A percentile compares a stretch with the other conserved stretches of the same genome.
Evolutionary conservation across 2,888 invertebrate genomes (phyloP).

Genomic region (Omphaloscelis lunosa): DNA sequence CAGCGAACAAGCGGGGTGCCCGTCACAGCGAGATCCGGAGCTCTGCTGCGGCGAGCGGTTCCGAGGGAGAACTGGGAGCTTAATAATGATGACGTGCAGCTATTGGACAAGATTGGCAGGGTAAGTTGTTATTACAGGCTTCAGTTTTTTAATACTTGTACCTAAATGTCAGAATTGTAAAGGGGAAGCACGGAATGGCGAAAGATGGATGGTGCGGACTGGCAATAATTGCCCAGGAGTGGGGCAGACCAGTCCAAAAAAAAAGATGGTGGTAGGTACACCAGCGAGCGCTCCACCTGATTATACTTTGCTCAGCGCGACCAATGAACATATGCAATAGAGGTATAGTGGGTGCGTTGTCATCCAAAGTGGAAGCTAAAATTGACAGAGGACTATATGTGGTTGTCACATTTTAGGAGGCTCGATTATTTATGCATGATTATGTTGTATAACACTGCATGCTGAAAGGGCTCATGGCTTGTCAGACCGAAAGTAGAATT

Average conservation of each 20-base stretch:
- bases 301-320: too few species aligned
- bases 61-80: slow-evolving; percentile 98
- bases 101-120: slow-evolving; percentile 98
- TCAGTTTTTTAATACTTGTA: not conserved
- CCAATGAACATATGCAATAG: not conserved
- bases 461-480: not conserved
- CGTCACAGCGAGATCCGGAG: slow-evolving; percentile 97
- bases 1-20: slow-evolving; percentile 96
- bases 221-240: not conserved
- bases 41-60: slow-evolving; percentile 96
- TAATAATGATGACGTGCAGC: slow-evolving; percentile 97
- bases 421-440: not conserved
- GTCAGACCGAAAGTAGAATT: not conserved
- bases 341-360: not conserved
- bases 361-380: not conserved
- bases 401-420: not conserved
- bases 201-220: not conserved
- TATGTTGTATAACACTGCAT: not conserved
- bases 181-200: not conserved
- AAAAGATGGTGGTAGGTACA: not conserved
- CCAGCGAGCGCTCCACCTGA: not conserved
- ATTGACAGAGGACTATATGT: not conserved
- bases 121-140: slow-evolving; percentile 89
- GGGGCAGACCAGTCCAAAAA: not conserved
- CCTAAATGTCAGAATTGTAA: not conserved